Base-by-base conservation (phyloP, 2,888 invertebrate species). In the Tetanocera ferruginea region DNA sequence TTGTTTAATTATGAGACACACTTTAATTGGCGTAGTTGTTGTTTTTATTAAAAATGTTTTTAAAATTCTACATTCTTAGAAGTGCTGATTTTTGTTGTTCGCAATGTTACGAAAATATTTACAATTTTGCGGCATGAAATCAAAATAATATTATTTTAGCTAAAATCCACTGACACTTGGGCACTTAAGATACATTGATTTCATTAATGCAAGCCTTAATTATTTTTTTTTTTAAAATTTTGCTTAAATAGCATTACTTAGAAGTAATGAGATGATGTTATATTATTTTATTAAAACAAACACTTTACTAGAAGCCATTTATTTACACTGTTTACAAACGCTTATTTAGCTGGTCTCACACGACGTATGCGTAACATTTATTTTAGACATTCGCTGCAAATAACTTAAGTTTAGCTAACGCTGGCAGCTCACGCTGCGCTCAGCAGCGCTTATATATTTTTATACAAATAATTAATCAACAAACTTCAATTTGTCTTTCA, bases 361-460 rank as follows among this genome's bases (percentile, higher is more conserved):
- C 25, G 69, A n/a, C 69, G 69, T 69, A 69, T 69, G 49, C 69
- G 69, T 28, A 69, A 69, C 51, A 28, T 69, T 69, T 6, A 28
- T 69, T 69, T 51, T 17, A 31, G 34, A 1, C n/a, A 31, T 25
- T 60, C 25, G 0, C 28, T 60, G 6, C 19, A 8, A 3, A 19
- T 25, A 25, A 25, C 25, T 19, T 6, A 8, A 34, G n/a, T 64
- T 28, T 64, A 25, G 28, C 31, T 37, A 37, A 8, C 9, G 37
- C 6, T 43, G 11, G 2, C 11, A 11, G 11, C 37, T 37, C 37
- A 37, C 37, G 37, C 37, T 37, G 37, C 8, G 37, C 9, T 5
- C 37, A 1, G 9, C 4, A 37, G 37, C 37, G 9, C 14, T 43
- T 49, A 1, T 67, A 49, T 49, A 8, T 19, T 67, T 67, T 43